Conservation (phyloP, 2,888 invertebrate genomes). For the Odontocerum albicorne region DNA sequence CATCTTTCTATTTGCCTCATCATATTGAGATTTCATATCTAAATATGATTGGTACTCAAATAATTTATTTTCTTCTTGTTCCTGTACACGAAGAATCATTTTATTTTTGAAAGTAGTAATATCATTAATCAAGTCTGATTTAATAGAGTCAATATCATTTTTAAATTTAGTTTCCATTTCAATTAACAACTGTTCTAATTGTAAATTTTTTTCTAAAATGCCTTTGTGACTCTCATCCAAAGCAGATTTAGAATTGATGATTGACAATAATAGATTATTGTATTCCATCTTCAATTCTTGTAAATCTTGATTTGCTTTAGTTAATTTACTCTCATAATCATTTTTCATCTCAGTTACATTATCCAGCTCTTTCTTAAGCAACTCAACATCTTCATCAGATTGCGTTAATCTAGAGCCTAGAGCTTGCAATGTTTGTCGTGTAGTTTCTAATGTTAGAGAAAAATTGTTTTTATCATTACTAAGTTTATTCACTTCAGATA, state of each 20-base stretch:
- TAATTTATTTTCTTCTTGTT: slow-evolving; percentile 17
- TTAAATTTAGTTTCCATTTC: slow-evolving; percentile 25
- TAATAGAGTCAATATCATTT: slow-evolving; percentile 25
- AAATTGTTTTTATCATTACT: slow-evolving; percentile 58
- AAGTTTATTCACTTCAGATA: slow-evolving; percentile 47
- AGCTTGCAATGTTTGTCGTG: slow-evolving; percentile 61
- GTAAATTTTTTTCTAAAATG: slow-evolving; percentile 23
- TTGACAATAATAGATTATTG: slow-evolving; percentile 20
- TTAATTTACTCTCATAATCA: slow-evolving; percentile 11
- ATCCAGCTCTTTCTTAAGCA: slow-evolving; percentile 41
- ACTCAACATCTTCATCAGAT: slow-evolving; percentile 62
- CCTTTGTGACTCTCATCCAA: slow-evolving; percentile 26
- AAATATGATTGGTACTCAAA: slow-evolving; percentile 21
- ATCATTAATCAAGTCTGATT: slow-evolving; percentile 26
- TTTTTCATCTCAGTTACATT: background rate
- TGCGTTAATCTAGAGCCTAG: slow-evolving; percentile 58
- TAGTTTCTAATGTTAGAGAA: slow-evolving; percentile 61
- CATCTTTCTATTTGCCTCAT: slow-evolving; percentile 23
- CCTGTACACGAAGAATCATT: slow-evolving; percentile 6
- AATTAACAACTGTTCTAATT: slow-evolving; percentile 26
- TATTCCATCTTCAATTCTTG: slow-evolving; percentile 25
- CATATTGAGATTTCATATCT: slow-evolving; percentile 26
- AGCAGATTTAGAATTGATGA: slow-evolving; percentile 25
- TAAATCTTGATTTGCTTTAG: slow-evolving; percentile 13
- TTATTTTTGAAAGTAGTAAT: slow-evolving; percentile 27